Evolutionary conservation across 2,113 vertebrate species (phyloP).

Genomic region (Neogobius melanostomus): DNA sequence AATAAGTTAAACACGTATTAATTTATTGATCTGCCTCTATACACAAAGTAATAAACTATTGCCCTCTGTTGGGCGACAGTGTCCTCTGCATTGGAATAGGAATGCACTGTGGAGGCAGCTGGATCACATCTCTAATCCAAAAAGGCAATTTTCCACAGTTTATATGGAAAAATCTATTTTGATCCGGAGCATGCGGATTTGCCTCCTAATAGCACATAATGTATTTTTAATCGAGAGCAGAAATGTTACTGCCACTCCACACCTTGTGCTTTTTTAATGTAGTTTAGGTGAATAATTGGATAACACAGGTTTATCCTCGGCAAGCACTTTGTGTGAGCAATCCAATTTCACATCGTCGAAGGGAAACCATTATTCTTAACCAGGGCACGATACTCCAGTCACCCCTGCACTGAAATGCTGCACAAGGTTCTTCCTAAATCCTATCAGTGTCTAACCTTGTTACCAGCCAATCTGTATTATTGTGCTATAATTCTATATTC

Average conservation of each 20-base stretch:
- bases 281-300: constrained; percentile 83
- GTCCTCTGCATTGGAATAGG: constrained; percentile 61
- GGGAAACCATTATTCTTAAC: constrained; percentile 82
- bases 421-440: constrained; percentile 76
- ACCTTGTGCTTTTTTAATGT: constrained; percentile 76
- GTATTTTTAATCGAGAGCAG: constrained; percentile 59
- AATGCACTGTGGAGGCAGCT: constrained; percentile 33
- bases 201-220: constrained; percentile 34
- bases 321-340: constrained; percentile 84
- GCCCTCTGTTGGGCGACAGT: constrained; percentile 79
- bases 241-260: constrained; percentile 68
- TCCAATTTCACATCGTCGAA: constrained; percentile 84
- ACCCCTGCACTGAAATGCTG: constrained; percentile 75
- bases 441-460: constrained; percentile 81
- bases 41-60: constrained; percentile 77
- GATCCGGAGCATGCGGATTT: constrained; percentile 1
- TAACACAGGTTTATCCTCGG: constrained; percentile 83
- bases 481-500: constrained; percentile 81
- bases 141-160: constrained; percentile 22
- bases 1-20: constrained; percentile 33
- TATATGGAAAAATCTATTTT: constrained; percentile 25
- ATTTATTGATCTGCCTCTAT: constrained; percentile 45
- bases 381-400: constrained; percentile 77
- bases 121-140: neutral
- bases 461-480: constrained; percentile 82